Evolutionary conservation across 2,797 vertebrate species (phyloP).

Genomic region (Sciurus vulgaris): DNA sequence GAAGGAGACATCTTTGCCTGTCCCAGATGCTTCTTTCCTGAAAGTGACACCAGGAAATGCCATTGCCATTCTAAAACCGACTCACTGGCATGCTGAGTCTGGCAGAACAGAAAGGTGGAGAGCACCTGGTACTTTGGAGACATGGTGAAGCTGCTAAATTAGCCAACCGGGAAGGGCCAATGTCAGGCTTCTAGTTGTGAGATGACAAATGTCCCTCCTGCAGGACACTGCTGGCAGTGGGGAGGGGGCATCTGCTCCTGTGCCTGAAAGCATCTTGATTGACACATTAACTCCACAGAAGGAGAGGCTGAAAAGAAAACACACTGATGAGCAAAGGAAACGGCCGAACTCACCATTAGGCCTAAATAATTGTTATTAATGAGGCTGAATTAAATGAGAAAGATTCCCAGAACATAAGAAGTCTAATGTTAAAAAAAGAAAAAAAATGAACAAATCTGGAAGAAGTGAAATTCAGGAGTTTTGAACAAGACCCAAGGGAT

Average conservation of each 20-base stretch:
- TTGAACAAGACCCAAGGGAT: constrained; percentile 22
- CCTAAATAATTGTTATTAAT: constrained; percentile 70
- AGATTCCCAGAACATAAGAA: constrained; percentile 46
- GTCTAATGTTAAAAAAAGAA: neutral
- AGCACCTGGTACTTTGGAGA: neutral
- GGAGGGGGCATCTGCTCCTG: neutral
- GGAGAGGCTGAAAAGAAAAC: neutral
- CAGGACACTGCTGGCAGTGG: neutral
- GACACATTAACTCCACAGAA: neutral
- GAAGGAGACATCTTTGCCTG: neutral
- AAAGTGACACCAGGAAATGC: neutral
- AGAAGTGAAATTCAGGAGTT: constrained; percentile 61
- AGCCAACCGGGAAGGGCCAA: neutral
- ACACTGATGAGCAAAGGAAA: neutral
- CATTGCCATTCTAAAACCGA: neutral
- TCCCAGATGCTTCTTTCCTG: neutral
- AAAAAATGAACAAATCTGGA: neutral
- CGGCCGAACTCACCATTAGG: constrained; percentile 52
- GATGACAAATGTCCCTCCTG: neutral
- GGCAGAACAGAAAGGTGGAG: neutral
- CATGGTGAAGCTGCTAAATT: neutral
- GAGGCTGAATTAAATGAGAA: constrained; percentile 70
- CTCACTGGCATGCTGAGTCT: neutral
- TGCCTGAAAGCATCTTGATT: neutral
- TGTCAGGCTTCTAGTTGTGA: neutral